Evolutionary conservation across 1,140 invertebrate species (phyloP).

Genomic region (Drosophila leontia): DNA sequence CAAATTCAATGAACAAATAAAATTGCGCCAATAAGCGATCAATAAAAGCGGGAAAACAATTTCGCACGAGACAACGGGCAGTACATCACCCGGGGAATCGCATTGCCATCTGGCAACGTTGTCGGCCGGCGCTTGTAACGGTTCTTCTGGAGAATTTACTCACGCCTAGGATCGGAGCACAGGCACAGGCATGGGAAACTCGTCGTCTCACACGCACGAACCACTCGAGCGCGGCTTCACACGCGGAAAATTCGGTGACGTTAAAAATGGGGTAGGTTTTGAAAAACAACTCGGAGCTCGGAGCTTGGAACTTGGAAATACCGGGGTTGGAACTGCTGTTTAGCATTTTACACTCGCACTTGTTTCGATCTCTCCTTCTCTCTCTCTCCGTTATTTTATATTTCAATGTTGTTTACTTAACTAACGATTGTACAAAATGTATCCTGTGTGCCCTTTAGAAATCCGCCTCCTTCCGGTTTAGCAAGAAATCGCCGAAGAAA

Average conservation of each 20-base stretch:
- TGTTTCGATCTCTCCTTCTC: slow-evolving; percentile 60
- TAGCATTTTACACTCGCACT: slow-evolving; percentile 46
- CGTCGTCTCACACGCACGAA: slow-evolving; percentile 85
- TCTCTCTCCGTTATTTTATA: slow-evolving; percentile 6
- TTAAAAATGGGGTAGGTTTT: slow-evolving; percentile 85
- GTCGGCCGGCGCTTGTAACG: slow-evolving; percentile 58
- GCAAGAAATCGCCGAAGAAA: slow-evolving; percentile 89
- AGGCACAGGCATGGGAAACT: slow-evolving; percentile 79
- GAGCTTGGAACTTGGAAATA: slow-evolving; percentile 2
- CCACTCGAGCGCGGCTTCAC: slow-evolving; percentile 84
- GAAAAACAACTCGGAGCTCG: slow-evolving; percentile 3
- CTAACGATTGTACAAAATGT: slow-evolving; percentile 14
- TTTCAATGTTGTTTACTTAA: background rate
- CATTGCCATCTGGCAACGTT: slow-evolving; percentile 67
- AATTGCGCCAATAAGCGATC: slow-evolving; percentile 79
- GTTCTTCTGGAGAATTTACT: slow-evolving; percentile 71
- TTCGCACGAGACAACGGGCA: slow-evolving; percentile 38
- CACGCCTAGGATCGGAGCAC: slow-evolving; percentile 53
- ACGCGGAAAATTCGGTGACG: slow-evolving; percentile 84
- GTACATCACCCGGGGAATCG: background rate
- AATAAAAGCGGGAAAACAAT: slow-evolving; percentile 59
- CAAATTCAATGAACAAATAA: slow-evolving; percentile 82
- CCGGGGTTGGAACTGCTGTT: slow-evolving; percentile 33
- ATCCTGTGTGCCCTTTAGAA: slow-evolving; percentile 76
- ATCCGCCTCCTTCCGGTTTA: slow-evolving; percentile 86